A percentile compares a stretch with the other conserved stretches of the same genome.
These are phyloP conservation scores for Ciconia stormi DNA, from an alignment of 2,113 vertebrate genomes.

Conservation along the genomic window DNA sequence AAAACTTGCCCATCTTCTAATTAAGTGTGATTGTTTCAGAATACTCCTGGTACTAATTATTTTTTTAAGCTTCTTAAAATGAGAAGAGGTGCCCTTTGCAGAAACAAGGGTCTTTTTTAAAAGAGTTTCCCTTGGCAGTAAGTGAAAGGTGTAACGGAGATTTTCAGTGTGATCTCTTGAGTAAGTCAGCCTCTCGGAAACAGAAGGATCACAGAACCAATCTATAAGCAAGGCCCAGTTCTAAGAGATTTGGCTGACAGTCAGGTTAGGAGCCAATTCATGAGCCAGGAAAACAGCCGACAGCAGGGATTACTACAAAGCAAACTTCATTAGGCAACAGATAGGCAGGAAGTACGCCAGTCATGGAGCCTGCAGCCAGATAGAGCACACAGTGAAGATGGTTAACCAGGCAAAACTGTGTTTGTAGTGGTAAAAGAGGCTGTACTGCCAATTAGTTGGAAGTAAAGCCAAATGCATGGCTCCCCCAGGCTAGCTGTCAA, in stretches of 20 bases:
- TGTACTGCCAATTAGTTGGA: neutral
- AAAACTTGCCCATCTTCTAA: neutral
- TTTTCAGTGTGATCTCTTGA: neutral
- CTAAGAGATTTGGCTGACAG: neutral
- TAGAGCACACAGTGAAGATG: neutral
- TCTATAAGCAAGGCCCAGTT: neutral
- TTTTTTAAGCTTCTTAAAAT: neutral
- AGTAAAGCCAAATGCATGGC: neutral
- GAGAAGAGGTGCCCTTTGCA: neutral
- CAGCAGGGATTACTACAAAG: constrained; percentile 42
- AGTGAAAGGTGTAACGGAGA: neutral
- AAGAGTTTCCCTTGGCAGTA: neutral
- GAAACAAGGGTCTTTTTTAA: neutral
- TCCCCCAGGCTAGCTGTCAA: neutral
- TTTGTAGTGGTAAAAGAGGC: neutral
- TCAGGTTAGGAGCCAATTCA: neutral
- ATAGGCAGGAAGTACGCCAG: constrained; percentile 57
- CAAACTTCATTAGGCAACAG: constrained; percentile 60
- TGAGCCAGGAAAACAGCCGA: neutral
- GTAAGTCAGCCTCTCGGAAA: neutral
- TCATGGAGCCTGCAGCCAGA: constrained; percentile 45
- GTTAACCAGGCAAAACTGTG: neutral
- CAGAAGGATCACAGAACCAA: neutral
- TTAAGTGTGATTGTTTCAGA: neutral
- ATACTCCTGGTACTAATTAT: neutral